Evolutionary conservation across 2,888 invertebrate genomes (phyloP).

Genomic region (Lasioglossum oenotherae): DNA sequence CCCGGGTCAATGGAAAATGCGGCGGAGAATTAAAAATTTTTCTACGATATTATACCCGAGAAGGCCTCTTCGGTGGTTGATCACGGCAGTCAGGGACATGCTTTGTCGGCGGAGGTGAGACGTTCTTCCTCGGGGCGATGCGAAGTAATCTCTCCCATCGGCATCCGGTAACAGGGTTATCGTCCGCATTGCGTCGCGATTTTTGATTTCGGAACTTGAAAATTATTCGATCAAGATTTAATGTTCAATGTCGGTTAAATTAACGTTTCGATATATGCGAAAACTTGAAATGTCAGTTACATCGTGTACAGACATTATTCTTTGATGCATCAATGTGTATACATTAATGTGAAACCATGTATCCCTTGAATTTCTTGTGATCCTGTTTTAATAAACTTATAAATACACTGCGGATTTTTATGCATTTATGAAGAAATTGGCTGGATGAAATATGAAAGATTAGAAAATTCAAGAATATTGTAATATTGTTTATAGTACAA

Average conservation of each 20-base stretch:
- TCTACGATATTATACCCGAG: slow-evolving; percentile 69
- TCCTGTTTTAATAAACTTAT: too few species aligned
- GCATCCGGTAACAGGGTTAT: slow-evolving; percentile 62
- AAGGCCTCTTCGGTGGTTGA: slow-evolving; percentile 79
- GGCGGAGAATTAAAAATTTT: background rate
- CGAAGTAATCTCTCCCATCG: slow-evolving; percentile 73
- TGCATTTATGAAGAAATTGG: too few species aligned
- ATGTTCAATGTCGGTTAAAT: background rate
- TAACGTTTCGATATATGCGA: background rate
- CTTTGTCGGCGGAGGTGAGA: slow-evolving; percentile 78
- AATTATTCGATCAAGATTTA: background rate
- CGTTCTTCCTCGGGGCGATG: slow-evolving; percentile 70
- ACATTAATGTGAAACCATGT: background rate
- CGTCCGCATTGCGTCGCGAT: slow-evolving; percentile 32
- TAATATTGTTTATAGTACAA: too few species aligned
- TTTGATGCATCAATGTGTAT: too few species aligned
- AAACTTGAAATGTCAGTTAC: too few species aligned
- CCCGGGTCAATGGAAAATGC: background rate
- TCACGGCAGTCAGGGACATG: slow-evolving; percentile 78
- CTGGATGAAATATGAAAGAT: too few species aligned
- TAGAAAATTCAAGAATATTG: too few species aligned
- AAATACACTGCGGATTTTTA: too few species aligned
- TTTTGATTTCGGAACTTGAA: slow-evolving; percentile 42
- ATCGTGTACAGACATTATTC: background rate
- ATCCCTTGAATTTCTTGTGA: background rate